Evolutionary conservation across 2,888 invertebrate genomes (phyloP), one percentile per base, ranked within the genome.

Genomic region (Luperina testacea): DNA sequence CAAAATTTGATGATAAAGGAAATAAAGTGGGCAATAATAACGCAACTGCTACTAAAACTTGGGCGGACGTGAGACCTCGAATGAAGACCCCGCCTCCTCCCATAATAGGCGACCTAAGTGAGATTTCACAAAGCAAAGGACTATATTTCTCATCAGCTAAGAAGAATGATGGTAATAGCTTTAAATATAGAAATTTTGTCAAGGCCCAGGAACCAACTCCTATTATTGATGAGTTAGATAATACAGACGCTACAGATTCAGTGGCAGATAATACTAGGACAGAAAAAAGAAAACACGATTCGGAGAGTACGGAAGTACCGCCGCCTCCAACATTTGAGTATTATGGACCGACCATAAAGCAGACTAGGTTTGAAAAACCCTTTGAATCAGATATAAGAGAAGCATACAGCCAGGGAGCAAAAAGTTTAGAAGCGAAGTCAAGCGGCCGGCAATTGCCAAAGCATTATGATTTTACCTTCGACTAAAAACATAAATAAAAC

Each of bases 251-350:
- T 69, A 91, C 92, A 51, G 91, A 92, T 73, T 77, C 83, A 70
- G 64, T 72, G 32, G 78, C 15, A 74, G 80, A 82, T 45, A 84
- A 78, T 67, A 88, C 75, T 53, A 87, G 79, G 70, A 80, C 75
- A 53, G 90, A 90, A 24, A 92, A 93, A 82, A 90, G 92, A 78
- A 90, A 88, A 73, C 70, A 74, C 63, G 88, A 89, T 57, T 59
- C 78, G 17, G 88, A 86, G 83, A 87, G 90, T 72, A 80, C 94
- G 38, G 97, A 97, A 94, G 97, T 98, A 85, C 97, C 98, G 13
- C 98, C 98, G 13, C 98, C 98, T 2, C 96, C 98, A 0, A 97
- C 97, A 2, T 97, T 97, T 89, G 97, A 98, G 51, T 98, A 98
- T 91, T 97, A 97, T 88, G 97, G 97, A 0, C 97, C 97, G 15